phyloP scores from a whole-genome alignment of 2,888 invertebrate genomes.

The Carcina quercana region DNA sequence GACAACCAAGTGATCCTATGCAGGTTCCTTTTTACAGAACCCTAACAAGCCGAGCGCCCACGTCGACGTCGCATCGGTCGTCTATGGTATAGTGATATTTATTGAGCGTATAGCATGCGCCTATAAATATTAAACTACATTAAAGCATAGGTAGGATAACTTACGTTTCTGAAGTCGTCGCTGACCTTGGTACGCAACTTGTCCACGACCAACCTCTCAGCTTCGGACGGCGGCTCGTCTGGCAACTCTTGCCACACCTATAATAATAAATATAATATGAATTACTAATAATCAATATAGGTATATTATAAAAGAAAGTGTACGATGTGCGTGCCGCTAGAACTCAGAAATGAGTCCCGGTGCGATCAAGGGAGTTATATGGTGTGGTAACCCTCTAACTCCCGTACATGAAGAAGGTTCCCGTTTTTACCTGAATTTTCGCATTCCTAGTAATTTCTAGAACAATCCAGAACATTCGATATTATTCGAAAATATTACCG shows the following conservation, averaged over 20 bases:
- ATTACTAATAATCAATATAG: not conserved
- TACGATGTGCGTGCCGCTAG: too few species aligned
- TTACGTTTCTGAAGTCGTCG: conserved; percentile 43
- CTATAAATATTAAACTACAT: too few species aligned
- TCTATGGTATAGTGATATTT: too few species aligned
- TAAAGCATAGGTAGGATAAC: too few species aligned
- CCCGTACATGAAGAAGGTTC: not conserved
- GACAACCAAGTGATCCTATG: too few species aligned
- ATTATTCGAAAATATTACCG: not conserved
- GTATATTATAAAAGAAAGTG: not conserved
- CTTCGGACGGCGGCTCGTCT: conserved; percentile 23
- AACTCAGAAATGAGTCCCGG: too few species aligned
- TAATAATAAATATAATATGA: not conserved
- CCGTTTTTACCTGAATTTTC: not conserved
- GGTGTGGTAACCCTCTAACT: not conserved
- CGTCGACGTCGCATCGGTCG: too few species aligned
- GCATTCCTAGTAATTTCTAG: not conserved
- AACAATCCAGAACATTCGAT: not conserved
- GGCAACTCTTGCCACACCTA: conserved; percentile 44
- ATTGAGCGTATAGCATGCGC: too few species aligned
- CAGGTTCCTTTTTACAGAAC: too few species aligned
- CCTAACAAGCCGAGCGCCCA: too few species aligned
- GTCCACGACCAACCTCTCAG: conserved; percentile 31
- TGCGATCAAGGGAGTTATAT: too few species aligned
- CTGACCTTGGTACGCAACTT: conserved; percentile 33